phyloP scores from a whole-genome alignment of 2,113 vertebrate species.

The Hiodon alosoides region DNA sequence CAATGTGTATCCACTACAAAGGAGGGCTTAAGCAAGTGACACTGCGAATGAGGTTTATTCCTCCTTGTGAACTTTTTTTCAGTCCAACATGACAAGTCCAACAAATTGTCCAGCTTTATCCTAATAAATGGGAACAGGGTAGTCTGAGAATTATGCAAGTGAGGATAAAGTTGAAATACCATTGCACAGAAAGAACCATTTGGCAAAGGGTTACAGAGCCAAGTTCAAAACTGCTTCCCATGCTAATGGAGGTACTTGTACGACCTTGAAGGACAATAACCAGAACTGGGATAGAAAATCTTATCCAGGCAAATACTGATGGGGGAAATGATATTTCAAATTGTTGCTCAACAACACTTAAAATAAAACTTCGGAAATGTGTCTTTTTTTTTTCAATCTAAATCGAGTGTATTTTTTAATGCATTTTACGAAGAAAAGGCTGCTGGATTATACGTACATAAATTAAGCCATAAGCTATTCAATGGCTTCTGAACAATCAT shows the following conservation, averaged over 20 bases:
- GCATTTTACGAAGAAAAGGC: no score
- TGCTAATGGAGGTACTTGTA: background rate
- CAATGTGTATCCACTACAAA: background rate
- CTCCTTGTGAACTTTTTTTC: background rate
- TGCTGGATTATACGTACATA: no score
- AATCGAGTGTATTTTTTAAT: no score
- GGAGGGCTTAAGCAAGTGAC: background rate
- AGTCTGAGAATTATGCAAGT: slow-evolving; percentile 3
- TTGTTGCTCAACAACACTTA: background rate
- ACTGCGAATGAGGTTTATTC: background rate
- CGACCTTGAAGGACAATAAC: background rate
- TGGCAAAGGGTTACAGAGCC: background rate
- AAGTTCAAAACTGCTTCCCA: background rate
- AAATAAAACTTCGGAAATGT: background rate
- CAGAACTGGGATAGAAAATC: background rate
- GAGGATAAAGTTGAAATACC: background rate
- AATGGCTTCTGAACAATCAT: no score
- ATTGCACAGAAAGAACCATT: background rate
- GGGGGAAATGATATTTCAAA: background rate
- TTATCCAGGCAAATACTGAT: background rate
- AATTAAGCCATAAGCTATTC: no score
- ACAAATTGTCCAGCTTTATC: slow-evolving; percentile 97
- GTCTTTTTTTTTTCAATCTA: no score
- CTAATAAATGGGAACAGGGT: slow-evolving; percentile 73
- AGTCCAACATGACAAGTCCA: slow-evolving; percentile 88